These are phyloP conservation scores for Xylophagus ater DNA, from an alignment of 2,888 invertebrate species.

Conservation along the genomic window DNA sequence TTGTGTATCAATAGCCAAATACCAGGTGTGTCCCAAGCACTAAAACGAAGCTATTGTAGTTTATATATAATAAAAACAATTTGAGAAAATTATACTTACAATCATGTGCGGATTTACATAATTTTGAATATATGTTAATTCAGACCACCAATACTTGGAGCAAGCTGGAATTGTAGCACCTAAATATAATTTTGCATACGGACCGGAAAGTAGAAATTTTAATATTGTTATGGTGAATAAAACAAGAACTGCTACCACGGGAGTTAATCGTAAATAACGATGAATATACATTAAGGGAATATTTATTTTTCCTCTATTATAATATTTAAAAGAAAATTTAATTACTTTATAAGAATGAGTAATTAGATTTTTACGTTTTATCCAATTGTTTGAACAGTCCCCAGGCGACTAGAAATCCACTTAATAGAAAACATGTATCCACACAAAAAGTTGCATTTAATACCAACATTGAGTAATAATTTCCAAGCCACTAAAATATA, in stretches of 20 bases:
- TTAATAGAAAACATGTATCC: conserved; percentile 50
- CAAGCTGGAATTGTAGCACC: conserved; percentile 21
- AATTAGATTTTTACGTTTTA: conserved; percentile 24
- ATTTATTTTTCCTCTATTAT: conserved; percentile 24
- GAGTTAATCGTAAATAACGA: conserved; percentile 39
- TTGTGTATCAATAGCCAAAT: conserved; percentile 48
- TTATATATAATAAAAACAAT: conserved; percentile 1
- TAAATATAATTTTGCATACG: conserved; percentile 29
- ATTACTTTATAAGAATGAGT: too few relatives aligned
- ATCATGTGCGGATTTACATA: conserved; percentile 21
- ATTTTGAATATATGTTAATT: conserved; percentile 32
- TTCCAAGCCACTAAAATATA: conserved; percentile 9
- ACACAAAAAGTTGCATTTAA: conserved; percentile 41
- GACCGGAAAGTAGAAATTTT: conserved; percentile 38
- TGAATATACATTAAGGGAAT: conserved; percentile 27
- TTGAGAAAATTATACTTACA: conserved; percentile 16
- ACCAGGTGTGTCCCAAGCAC: conserved; percentile 49
- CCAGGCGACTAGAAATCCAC: conserved; percentile 43
- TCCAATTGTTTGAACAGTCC: conserved; percentile 22
- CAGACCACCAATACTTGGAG: conserved; percentile 30
- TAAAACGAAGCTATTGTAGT: conserved; percentile 15
- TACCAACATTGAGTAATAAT: conserved; percentile 15
- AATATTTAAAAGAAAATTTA: not conserved
- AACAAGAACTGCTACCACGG: conserved; percentile 39
- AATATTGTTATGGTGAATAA: conserved; percentile 38